These are phyloP conservation scores for Cotesia glomerata DNA, from an alignment of 1,140 invertebrate species.

Conservation along the genomic window DNA sequence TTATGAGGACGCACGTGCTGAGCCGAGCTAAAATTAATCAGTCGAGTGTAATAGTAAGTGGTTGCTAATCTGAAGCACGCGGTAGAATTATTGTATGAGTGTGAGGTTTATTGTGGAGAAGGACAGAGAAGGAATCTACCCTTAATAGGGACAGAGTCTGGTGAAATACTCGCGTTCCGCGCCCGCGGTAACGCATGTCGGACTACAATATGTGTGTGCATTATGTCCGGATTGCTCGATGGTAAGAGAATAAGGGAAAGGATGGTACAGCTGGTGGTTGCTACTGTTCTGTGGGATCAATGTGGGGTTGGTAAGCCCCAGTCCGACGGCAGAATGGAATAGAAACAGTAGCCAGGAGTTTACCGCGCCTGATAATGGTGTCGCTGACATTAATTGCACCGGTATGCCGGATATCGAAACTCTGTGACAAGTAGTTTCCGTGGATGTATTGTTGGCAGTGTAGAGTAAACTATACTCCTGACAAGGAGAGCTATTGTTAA, in stretches of 20 bases:
- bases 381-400: constrained; percentile 53
- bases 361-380: constrained; percentile 47
- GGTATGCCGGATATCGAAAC: constrained; percentile 48
- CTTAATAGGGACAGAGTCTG: no score
- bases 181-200: no score
- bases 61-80: no score
- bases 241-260: constrained; percentile 21
- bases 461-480: no score
- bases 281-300: no score
- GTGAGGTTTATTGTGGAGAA: not conserved
- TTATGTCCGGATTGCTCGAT: not conserved
- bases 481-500: not conserved
- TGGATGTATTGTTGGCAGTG: not conserved
- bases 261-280: constrained; percentile 37
- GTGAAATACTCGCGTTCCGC: no score
- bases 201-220: no score
- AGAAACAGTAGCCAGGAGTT: constrained; percentile 29
- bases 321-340: constrained; percentile 36
- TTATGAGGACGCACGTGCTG: not conserved
- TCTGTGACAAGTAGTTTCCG: constrained; percentile 34
- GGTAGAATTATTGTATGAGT: not conserved
- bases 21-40: not conserved
- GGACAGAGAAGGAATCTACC: no score
- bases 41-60: not conserved
- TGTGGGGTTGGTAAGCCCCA: not conserved